phyloP scores from a whole-genome alignment of 2,888 invertebrate species.

The Schrankia costaestrigalis region DNA sequence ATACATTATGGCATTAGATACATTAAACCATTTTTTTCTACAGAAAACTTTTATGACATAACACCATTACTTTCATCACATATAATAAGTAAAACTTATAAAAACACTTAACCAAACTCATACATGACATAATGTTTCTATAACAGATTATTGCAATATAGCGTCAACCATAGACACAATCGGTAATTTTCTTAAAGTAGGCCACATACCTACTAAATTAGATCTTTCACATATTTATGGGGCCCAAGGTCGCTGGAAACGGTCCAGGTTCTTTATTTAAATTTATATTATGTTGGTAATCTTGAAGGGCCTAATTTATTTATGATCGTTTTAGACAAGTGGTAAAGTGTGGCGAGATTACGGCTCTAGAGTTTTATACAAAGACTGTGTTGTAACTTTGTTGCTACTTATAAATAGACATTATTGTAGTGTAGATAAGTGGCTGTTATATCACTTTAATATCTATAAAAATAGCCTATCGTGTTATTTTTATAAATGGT shows the following conservation, averaged over 20 bases:
- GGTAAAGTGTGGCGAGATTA: slow-evolving; percentile 15
- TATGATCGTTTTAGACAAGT: slow-evolving; percentile 24
- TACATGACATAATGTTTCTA: slow-evolving; percentile 28
- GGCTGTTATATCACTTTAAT: too few species aligned
- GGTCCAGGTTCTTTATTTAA: slow-evolving; percentile 63
- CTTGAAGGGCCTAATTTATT: slow-evolving; percentile 43
- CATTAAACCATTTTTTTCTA: neutral
- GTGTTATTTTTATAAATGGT: too few species aligned
- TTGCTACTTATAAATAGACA: too few species aligned
- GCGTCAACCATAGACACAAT: slow-evolving; percentile 25
- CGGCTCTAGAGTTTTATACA: too few species aligned
- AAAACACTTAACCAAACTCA: slow-evolving; percentile 20
- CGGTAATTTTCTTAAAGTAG: slow-evolving; percentile 58
- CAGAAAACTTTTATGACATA: slow-evolving; percentile 4
- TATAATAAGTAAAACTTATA: slow-evolving; percentile 18
- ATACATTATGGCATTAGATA: neutral
- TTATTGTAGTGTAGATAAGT: too few species aligned
- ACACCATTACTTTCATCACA: slow-evolving; percentile 2
- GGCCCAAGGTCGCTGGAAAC: slow-evolving; percentile 75
- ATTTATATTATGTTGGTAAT: slow-evolving; percentile 39
- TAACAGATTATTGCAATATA: slow-evolving; percentile 21
- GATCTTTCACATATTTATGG: slow-evolving; percentile 55
- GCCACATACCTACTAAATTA: slow-evolving; percentile 67
- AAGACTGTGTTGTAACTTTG: too few species aligned
- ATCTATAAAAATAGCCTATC: too few species aligned